phyloP scores from a whole-genome alignment of 2,797 vertebrate genomes.

The Tadarida brasiliensis region DNA sequence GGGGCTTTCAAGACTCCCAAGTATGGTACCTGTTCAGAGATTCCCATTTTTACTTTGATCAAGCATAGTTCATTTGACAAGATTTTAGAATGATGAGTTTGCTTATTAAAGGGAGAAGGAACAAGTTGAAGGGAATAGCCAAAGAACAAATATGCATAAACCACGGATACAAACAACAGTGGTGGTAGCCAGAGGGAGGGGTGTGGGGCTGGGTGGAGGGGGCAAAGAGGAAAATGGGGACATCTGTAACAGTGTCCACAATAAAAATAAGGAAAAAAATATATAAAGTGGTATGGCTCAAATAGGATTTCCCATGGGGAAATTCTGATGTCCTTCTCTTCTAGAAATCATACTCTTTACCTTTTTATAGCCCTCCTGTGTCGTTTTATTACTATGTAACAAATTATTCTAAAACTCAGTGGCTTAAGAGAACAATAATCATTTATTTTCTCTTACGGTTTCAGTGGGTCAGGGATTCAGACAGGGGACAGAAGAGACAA shows the following conservation, averaged over 20 bases:
- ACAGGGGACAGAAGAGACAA: neutral
- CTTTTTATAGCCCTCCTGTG: neutral
- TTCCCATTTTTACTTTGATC: neutral
- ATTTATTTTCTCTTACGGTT: neutral
- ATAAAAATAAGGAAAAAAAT: neutral
- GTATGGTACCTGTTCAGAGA: neutral
- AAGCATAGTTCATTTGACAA: constrained; percentile 9
- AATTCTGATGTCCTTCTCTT: neutral
- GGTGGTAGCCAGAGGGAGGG: too few relatives aligned
- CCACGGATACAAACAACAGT: too few relatives aligned
- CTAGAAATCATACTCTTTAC: neutral
- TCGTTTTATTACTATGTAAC: neutral
- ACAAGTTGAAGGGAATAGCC: neutral
- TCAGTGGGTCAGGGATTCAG: constrained; percentile 6
- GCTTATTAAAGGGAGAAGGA: neutral
- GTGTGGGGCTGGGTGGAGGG: too few relatives aligned
- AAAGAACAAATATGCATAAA: too few relatives aligned
- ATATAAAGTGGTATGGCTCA: neutral
- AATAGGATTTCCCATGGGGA: neutral
- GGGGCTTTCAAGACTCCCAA: neutral
- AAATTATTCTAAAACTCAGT: neutral
- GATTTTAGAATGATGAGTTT: neutral
- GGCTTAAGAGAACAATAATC: constrained; percentile 8
- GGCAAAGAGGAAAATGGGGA: too few relatives aligned
- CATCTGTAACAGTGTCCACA: too few relatives aligned